Percentiles rank a stretch among this genome's conserved stretches.
phyloP scores from a whole-genome alignment of 2,113 vertebrate species.

The Leucosticte australis region DNA sequence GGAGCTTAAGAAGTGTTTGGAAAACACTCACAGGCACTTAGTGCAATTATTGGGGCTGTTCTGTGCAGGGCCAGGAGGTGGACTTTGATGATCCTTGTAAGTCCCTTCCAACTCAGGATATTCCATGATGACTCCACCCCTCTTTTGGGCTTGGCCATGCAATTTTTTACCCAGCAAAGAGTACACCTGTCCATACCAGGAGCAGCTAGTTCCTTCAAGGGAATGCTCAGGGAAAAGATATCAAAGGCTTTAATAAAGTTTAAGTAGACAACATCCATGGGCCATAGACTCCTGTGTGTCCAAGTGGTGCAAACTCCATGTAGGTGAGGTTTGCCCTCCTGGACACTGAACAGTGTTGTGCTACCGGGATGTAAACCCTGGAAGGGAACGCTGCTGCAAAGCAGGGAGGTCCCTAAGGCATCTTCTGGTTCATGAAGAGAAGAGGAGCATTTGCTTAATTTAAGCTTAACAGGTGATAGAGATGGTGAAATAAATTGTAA shows the following conservation, averaged over 20 bases:
- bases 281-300: rapidly evolving
- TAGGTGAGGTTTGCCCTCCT: neutral
- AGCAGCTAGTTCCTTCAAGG: neutral
- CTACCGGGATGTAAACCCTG: neutral
- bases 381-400: neutral
- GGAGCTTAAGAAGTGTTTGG: neutral
- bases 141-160: rapidly evolving
- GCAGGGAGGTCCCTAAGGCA: too few relatives aligned
- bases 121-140: neutral
- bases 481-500: neutral
- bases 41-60: neutral
- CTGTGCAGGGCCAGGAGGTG: neutral
- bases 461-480: neutral
- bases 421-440: neutral
- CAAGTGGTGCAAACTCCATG: neutral
- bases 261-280: rapidly evolving
- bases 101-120: neutral
- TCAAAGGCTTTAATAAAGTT: neutral
- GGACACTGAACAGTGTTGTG: rapidly evolving
- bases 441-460: neutral
- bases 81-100: neutral
- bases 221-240: neutral
- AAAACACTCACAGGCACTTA: neutral
- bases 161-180: neutral
- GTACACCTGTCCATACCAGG: neutral